Evolutionary conservation across 2,888 invertebrate genomes (phyloP), one percentile per base, ranked within the genome.

Genomic region (Tachina fera): DNA sequence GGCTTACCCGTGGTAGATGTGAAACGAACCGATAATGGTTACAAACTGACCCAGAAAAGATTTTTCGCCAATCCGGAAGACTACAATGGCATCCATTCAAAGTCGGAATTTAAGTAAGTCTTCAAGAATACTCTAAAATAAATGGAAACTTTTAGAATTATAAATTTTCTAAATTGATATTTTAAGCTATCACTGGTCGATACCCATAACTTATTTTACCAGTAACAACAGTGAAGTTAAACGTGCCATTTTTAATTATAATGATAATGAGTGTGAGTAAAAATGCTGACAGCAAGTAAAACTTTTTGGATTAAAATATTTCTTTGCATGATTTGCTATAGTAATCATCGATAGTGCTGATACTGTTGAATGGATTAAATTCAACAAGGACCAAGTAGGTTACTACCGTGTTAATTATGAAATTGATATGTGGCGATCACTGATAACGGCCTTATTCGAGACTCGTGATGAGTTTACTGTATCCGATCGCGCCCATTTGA

Each of bases 371-470:
- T 97, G 97, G 96, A 92, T 98, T 14, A 98, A 98, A 93, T 94
- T 98, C 77, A 98, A 98, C 92, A 95, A 95, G 84, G 94, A 96
- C 87, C 97, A 98, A 94, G 94, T 96, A 13, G 98, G 98, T 0
- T 98, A 96, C 92, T 98, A 97, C 92, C 94, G 97, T 80, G 97
- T 98, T 0, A 97, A 97, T 91, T 98, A 98, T 90, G 94, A 95
- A 0, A 87, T 91, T 3, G 92, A 93, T 0, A 94, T 96, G 89
- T 98, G 98, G 98, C 88, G 92, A 31, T 87, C 87, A 4, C 82
- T 93, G 11, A 89, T 83, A 10, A 89, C 91, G 0, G 91, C 93
- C 4, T 90, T 95, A 0, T 87, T 89, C 9, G 79, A 67, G 0
- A 89, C 87, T 0, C 89, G 88, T 3, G 88, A 87, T 4, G 85